Conservation (phyloP, 2,888 invertebrate species). For the Caradrina kadenii region DNA sequence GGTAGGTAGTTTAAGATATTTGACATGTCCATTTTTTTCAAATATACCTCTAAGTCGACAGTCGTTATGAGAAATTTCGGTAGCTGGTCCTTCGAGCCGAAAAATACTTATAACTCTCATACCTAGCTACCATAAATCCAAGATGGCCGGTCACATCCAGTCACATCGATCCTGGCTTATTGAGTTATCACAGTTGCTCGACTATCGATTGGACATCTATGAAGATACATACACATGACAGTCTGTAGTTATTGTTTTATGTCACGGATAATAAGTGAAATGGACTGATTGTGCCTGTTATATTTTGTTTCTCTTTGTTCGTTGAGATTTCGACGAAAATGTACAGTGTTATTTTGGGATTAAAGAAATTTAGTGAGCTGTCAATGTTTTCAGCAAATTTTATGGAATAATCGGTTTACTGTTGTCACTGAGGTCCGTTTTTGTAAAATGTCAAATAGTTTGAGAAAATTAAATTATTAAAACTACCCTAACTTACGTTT, state of each 20-base stretch:
- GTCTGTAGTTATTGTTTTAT: conserved; percentile 57
- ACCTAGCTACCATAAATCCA: conserved; percentile 53
- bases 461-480: neutral
- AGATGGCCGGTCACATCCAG: conserved; percentile 68
- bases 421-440: neutral
- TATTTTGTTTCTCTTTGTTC: conserved; percentile 50
- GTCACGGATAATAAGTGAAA: conserved; percentile 57
- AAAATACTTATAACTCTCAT: neutral
- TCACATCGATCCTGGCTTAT: conserved; percentile 66
- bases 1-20: neutral
- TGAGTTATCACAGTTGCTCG: conserved; percentile 73
- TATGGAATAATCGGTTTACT: neutral
- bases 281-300: conserved; percentile 44
- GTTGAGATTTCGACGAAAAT: neutral
- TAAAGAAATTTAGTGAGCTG: neutral
- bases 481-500: neutral
- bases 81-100: neutral
- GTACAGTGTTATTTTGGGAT: neutral
- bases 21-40: neutral
- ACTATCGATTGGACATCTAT: conserved; percentile 59
- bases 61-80: neutral
- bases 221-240: conserved; percentile 39
- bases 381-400: neutral
- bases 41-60: neutral
- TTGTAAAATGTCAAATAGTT: too few species aligned